Percentiles rank a stretch among this genome's conserved stretches.
Conservation (phyloP, 2,888 invertebrate genomes). For the Hydrotaea cyrtoneurina region DNA sequence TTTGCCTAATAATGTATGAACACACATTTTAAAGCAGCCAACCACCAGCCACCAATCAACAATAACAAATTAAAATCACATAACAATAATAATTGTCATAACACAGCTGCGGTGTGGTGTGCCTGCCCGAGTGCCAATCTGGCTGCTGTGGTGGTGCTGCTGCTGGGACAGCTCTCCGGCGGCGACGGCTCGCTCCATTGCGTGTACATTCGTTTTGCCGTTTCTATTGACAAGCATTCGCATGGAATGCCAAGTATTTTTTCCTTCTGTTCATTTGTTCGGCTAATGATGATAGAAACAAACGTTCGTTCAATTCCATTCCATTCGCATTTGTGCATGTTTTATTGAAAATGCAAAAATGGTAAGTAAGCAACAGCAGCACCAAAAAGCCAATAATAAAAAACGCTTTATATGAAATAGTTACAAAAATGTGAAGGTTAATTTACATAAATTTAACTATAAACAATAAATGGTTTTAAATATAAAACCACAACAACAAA, state of each 20-base stretch:
- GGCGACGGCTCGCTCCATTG: conserved; percentile 23
- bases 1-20: background rate
- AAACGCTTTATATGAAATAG: conserved; percentile 9
- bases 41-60: background rate
- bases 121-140: conserved; percentile 2
- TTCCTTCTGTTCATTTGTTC: background rate
- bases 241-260: conserved; percentile 42
- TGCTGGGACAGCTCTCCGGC: background rate
- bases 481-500: background rate
- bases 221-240: background rate
- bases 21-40: background rate
- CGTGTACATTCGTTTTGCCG: conserved; percentile 17
- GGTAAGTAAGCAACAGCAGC: conserved; percentile 26
- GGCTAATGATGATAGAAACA: conserved; percentile 6
- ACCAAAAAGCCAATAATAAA: conserved; percentile 24
- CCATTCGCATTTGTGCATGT: conserved; percentile 37
- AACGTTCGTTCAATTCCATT: background rate
- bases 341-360: conserved; percentile 48
- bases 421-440: conserved; percentile 42
- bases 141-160: conserved; percentile 6
- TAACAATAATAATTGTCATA: conserved; percentile 37
- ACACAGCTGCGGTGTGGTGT: conserved; percentile 33
- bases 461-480: conserved; percentile 25
- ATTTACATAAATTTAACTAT: conserved; percentile 46
- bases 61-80: conserved; percentile 29